These are phyloP conservation scores for Vireo altiloquus DNA, from an alignment of 2,113 vertebrate genomes.

Conservation along the genomic window DNA sequence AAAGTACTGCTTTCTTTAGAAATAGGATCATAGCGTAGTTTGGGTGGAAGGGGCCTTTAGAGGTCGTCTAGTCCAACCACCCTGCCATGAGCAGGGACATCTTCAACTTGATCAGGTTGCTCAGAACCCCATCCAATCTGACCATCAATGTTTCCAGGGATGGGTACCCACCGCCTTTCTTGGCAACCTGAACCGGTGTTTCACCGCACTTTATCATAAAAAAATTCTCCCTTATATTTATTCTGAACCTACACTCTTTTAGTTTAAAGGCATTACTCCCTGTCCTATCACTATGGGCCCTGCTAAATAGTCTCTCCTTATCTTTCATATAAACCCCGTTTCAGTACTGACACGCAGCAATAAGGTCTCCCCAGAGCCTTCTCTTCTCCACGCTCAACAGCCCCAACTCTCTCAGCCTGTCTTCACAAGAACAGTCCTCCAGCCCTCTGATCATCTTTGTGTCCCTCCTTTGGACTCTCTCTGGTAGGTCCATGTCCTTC, in stretches of 20 bases:
- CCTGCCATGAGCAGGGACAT: not conserved
- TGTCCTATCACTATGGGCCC: no score
- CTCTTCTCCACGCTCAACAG: not conserved
- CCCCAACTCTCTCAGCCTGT: not conserved
- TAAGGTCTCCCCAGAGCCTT: not conserved
- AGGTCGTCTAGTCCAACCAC: not conserved
- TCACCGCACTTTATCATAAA: not conserved
- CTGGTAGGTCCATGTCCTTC: not conserved
- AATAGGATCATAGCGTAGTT: not conserved
- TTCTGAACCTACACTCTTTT: not conserved
- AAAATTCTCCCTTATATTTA: not conserved
- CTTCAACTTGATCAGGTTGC: not conserved
- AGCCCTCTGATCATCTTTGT: not conserved
- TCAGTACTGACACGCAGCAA: not conserved
- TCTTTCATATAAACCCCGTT: not conserved
- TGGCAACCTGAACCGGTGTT: not conserved
- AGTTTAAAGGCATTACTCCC: not conserved
- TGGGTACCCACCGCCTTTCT: not conserved
- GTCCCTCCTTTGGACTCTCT: not conserved
- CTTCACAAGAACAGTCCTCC: not conserved
- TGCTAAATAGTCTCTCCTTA: not conserved
- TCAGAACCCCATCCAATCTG: not conserved
- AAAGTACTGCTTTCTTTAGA: not conserved
- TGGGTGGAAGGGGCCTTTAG: not conserved
- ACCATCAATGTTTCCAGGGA: not conserved